Percentiles rank a stretch among this genome's conserved stretches.
Evolutionary conservation across 1,140 invertebrate genomes (phyloP).

Genomic region (Cotesia vestalis): DNA sequence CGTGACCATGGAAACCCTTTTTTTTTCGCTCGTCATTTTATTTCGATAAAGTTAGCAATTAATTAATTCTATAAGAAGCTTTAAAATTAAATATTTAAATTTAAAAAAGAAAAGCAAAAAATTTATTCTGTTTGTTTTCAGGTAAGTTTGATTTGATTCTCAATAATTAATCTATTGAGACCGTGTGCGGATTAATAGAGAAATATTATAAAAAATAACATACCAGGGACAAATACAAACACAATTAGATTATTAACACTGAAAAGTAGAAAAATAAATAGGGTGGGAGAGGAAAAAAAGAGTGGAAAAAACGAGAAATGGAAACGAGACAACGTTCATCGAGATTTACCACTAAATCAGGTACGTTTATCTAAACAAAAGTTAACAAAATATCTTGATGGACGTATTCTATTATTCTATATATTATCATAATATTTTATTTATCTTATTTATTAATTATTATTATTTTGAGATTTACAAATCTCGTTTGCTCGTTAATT

Average conservation of each 20-base stretch:
- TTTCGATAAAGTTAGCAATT: background rate
- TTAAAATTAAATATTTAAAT: background rate
- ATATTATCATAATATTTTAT: background rate
- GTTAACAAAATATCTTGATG: conserved; percentile 13
- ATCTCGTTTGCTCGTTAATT: no score
- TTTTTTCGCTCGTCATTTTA: no score
- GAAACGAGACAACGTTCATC: conserved; percentile 36
- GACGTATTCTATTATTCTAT: background rate
- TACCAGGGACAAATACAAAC: background rate
- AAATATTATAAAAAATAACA: background rate
- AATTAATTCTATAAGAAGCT: background rate
- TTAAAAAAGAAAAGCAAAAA: conserved; percentile 1
- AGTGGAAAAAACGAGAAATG: conserved; percentile 23
- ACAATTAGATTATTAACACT: background rate
- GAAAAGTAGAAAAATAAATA: background rate
- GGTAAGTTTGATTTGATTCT: conserved; percentile 31
- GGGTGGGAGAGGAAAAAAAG: conserved; percentile 20
- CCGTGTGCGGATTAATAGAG: background rate
- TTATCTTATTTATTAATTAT: background rate
- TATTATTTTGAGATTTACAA: background rate
- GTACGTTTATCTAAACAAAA: conserved; percentile 23
- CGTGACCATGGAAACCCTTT: no score
- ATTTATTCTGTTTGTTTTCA: conserved; percentile 33
- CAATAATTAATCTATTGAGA: conserved; percentile 27
- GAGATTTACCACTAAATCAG: conserved; percentile 32